A percentile compares a stretch with the other conserved stretches of the same genome.
phyloP scores from a whole-genome alignment of 2,888 invertebrate species.

The Luperina testacea region DNA sequence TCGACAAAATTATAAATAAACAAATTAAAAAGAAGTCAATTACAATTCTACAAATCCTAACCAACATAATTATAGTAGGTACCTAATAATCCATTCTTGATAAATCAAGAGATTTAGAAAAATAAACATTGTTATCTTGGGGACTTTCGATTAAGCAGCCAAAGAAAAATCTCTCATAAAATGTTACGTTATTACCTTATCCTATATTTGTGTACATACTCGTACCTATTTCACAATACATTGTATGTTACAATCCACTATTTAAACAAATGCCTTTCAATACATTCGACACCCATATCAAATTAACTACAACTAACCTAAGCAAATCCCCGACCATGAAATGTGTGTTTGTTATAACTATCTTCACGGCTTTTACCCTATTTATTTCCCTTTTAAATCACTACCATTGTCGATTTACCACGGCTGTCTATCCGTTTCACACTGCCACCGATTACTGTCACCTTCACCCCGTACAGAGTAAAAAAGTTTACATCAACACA shows the following conservation, averaged over 20 bases:
- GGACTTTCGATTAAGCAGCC: neutral
- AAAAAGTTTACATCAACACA: slow-evolving; percentile 36
- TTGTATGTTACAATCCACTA: slow-evolving; percentile 40
- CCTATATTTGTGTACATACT: slow-evolving; percentile 27
- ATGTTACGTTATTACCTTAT: slow-evolving; percentile 10
- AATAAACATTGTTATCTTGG: neutral
- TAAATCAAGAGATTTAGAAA: neutral
- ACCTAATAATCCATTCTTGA: neutral
- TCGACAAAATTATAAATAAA: neutral
- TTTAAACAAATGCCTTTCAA: slow-evolving; percentile 68
- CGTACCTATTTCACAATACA: slow-evolving; percentile 33
- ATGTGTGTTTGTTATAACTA: slow-evolving; percentile 87
- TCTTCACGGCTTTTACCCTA: slow-evolving; percentile 86
- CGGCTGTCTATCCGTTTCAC: slow-evolving; percentile 83
- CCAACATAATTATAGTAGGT: neutral
- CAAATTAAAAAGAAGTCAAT: neutral
- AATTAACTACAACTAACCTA: slow-evolving; percentile 80
- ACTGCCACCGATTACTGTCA: slow-evolving; percentile 74
- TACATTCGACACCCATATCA: slow-evolving; percentile 75
- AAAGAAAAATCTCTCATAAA: slow-evolving; percentile 7
- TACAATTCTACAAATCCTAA: neutral
- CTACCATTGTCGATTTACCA: slow-evolving; percentile 85
- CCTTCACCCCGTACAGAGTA: slow-evolving; percentile 72
- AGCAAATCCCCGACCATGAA: slow-evolving; percentile 83
- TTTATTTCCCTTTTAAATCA: slow-evolving; percentile 88